phyloP scores from a whole-genome alignment of 2,113 vertebrate species.

The Turnix velox region DNA sequence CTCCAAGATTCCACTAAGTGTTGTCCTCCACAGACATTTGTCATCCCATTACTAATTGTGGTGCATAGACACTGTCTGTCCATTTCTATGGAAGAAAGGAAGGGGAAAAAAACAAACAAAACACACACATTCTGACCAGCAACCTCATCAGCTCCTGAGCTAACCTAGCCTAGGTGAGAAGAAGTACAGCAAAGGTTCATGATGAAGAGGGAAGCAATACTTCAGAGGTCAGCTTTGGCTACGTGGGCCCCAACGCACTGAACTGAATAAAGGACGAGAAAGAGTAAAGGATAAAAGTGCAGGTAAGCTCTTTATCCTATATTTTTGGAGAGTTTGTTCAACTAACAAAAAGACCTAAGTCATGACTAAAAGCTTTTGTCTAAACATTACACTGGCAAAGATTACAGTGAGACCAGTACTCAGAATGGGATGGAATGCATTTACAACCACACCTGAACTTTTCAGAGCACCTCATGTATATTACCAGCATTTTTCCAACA shows the following conservation, averaged over 20 bases:
- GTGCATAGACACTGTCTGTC: neutral
- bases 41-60: rapidly evolving
- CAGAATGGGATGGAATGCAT: neutral
- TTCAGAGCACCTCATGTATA: neutral
- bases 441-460: neutral
- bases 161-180: neutral
- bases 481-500: neutral
- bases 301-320: constrained; percentile 6
- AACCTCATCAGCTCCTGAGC: neutral
- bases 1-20: neutral
- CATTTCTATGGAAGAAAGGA: neutral
- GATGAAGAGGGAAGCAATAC: neutral
- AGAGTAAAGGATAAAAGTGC: neutral
- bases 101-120: neutral
- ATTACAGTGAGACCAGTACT: neutral
- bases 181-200: neutral
- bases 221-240: neutral
- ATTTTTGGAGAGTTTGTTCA: neutral
- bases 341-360: neutral
- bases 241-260: neutral
- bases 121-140: neutral
- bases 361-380: neutral
- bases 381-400: neutral
- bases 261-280: neutral
- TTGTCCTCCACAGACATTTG: neutral